Evolutionary conservation across 37 sponge, comb jelly and placozoan genomes (phyloP).

Genomic region (Haliclona indistincta): DNA sequence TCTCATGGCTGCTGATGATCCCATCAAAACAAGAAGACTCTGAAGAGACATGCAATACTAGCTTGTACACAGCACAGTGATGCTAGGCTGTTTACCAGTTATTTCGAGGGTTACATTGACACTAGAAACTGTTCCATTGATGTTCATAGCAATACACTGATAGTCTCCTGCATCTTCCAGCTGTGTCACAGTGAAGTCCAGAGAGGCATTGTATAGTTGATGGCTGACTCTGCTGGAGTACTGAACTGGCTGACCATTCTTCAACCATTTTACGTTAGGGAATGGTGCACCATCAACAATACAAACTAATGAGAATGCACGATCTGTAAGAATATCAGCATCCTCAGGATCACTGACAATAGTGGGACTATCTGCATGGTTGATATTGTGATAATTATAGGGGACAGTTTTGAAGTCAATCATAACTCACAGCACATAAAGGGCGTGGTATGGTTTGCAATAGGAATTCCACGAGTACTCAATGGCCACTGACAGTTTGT

Average conservation of each 20-base stretch:
- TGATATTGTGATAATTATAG: background rate
- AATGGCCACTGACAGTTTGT: background rate
- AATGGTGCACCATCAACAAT: slow-evolving; percentile 47
- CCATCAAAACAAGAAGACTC: slow-evolving; percentile 81
- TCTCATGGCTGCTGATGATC: slow-evolving; percentile 59
- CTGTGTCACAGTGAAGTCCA: slow-evolving; percentile 27
- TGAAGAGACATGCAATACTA: slow-evolving; percentile 5
- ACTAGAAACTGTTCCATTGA: slow-evolving; percentile 43
- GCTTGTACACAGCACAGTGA: background rate
- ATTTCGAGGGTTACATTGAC: slow-evolving; percentile 5
- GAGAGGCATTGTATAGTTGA: slow-evolving; percentile 39
- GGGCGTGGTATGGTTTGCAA: background rate
- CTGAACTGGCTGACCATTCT: slow-evolving; percentile 22
- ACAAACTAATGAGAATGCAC: slow-evolving; percentile 30
- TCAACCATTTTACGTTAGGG: slow-evolving; percentile 61
- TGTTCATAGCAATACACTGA: slow-evolving; percentile 36
- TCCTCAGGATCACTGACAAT: slow-evolving; percentile 23
- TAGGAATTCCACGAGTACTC: background rate
- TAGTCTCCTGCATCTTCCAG: slow-evolving; percentile 56
- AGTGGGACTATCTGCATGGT: slow-evolving; percentile 41
- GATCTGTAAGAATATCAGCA: slow-evolving; percentile 44
- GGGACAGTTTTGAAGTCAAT: background rate
- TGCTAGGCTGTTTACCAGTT: slow-evolving; percentile 2
- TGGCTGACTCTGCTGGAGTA: slow-evolving; percentile 21
- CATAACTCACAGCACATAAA: background rate